Base-by-base conservation (phyloP, 2,888 invertebrate genomes). In the Drosophila lacicola region DNA sequence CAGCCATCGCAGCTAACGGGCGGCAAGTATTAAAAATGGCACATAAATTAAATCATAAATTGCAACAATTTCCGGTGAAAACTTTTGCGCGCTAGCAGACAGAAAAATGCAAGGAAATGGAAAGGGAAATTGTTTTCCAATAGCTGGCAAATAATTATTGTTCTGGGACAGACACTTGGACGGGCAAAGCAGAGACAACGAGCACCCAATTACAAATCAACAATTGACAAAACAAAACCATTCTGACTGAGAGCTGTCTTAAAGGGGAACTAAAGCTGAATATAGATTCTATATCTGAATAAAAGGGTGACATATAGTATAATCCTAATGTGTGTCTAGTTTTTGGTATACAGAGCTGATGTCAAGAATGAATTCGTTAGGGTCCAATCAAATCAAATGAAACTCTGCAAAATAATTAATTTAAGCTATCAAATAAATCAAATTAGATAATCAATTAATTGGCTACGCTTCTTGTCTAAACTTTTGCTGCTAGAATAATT, bases 21-120 rank as follows among this genome's bases (percentile, higher is more conserved):
- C 49, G 55, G 57, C 64, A 58, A 60, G 63, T 70, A 85, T 85
- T 83, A 80, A 82, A 66, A 82, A 82, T 74, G 55, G 80, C 82
- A 82, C 85, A 85, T 88, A 86, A 85, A 85, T 85, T 88, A 81
- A 85, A 85, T 88, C 86, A 85, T 83, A 88, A 88, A 85, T 88
- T 85, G 83, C 81, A 78, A 73, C 78, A 83, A 83, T 88, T 88
- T 86, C 88, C 84, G 82, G 64, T 57, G 51, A 70, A 80, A 82
- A 71, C 65, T 72, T 75, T 68, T 68, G 66, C 60, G 58, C 62
- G 54, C 49, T 56, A 60, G 65, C 49, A 44, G 45, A 53, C 42
- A 53, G 64, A 77, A 80, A 82, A 74, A 73, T 67, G 70, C 70
- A 64, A 68, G 88, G 88, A 86, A 86, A 86, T 86, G 80, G 78